Conservation (phyloP, 2,888 invertebrate genomes). For the Hermaeophaga mercurialis region DNA sequence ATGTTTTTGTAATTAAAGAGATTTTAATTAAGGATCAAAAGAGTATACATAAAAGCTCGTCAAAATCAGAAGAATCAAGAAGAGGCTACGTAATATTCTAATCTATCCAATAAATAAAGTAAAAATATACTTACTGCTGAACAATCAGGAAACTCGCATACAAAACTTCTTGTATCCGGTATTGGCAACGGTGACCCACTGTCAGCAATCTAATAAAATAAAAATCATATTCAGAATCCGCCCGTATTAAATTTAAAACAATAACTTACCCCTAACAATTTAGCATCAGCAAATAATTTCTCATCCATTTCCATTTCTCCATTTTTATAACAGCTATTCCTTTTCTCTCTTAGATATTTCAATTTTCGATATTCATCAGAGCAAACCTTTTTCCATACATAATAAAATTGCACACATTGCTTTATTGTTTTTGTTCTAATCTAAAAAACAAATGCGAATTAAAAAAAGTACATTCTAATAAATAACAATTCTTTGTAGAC, state of each 20-base stretch:
- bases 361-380: constrained; percentile 66
- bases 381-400: constrained; percentile 98
- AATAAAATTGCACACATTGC: constrained; percentile 98
- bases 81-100: no score
- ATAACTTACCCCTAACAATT: constrained; percentile 54
- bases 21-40: no score
- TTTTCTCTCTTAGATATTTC: constrained; percentile 52
- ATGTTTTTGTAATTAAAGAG: no score
- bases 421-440: constrained; percentile 84
- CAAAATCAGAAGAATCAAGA: no score
- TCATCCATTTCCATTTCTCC: constrained; percentile 53
- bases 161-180: constrained; percentile 57
- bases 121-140: constrained; percentile 66
- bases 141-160: constrained; percentile 69
- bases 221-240: not conserved
- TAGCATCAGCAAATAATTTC: constrained; percentile 55
- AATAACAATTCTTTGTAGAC: no score
- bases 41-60: no score
- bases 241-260: not conserved
- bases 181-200: constrained; percentile 55
- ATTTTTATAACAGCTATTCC: constrained; percentile 44
- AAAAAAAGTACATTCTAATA: no score
- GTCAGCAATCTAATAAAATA: constrained; percentile 54
- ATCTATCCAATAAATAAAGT: no score
- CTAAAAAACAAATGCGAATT: no score